Base-by-base conservation (phyloP, 64 coral and sea anemone species). In the Orbicella faveolata region DNA sequence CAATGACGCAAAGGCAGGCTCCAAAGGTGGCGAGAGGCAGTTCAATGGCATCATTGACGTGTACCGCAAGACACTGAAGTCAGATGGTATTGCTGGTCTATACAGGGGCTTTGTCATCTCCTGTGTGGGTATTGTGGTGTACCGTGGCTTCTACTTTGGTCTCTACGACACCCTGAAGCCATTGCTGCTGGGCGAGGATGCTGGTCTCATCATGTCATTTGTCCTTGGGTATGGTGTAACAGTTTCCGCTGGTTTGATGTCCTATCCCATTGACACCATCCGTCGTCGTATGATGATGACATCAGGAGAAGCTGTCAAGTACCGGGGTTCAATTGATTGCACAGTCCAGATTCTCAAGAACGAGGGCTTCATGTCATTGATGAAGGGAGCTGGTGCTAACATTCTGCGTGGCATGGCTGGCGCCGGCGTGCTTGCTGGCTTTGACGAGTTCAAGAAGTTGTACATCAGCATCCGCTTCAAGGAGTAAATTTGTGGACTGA, bases 221-320 rank as follows among this genome's bases (percentile, higher is more conserved):
- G 75, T 93, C 33, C 90, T 98, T 51, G 96, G 96, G 23, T 98
- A 98, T 90, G 93, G 90, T 90, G 96, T 98, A 15, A 98, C 96
- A 84, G 96, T 98, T 6, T 92, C 90, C 64, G 96, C 96, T 88
- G 96, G 96, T 48, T 78, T 98, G 73, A 73, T 88, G 21, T 98
- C 96, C 5, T 98, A 98, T 57, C 96, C 96, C 36, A 98, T 98
- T 53, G 96, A 98, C 79, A 98, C 96, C 87, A 98, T 98, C 83
- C 93, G 96, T 75, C 87, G 96, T 39, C 90, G 96, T 41, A 98
- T 98, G 96, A 98, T 98, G 96, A 98, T 98, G 96, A 98, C 96
- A 52, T 98, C 96, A 1, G 96, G 96, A 77, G 89, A 98, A 81
- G 96, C 96, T 39, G 96, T 98, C 78, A 98, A 98, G 88, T 98